These are phyloP conservation scores for Ladona fulva DNA, from an alignment of 1,140 invertebrate species.

Conservation along the genomic window DNA sequence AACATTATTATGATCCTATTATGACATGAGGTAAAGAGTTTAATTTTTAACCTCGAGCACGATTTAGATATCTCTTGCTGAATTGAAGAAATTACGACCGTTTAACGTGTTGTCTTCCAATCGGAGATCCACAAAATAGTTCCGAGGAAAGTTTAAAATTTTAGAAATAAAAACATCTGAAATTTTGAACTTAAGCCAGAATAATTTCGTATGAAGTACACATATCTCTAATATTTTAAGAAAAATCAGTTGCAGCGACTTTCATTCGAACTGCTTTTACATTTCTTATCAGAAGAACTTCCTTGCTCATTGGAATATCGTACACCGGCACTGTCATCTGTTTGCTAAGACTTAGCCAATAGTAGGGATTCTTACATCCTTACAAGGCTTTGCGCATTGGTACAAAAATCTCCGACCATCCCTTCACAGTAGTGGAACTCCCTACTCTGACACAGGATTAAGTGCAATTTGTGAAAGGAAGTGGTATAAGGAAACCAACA, in stretches of 20 bases:
- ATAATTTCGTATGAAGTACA: too few relatives aligned
- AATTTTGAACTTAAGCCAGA: too few relatives aligned
- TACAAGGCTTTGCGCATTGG: conserved; percentile 15
- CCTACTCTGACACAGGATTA: neutral
- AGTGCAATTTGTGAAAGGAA: neutral
- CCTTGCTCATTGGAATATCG: neutral
- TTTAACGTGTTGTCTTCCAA: neutral
- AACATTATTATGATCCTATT: neutral
- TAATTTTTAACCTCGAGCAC: neutral
- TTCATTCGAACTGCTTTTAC: neutral
- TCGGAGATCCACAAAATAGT: neutral
- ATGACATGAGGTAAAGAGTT: neutral
- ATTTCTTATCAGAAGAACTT: neutral
- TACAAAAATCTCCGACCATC: conserved; percentile 13
- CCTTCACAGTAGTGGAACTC: neutral
- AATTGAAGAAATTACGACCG: neutral
- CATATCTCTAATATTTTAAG: too few relatives aligned
- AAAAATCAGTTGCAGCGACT: too few relatives aligned
- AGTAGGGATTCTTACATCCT: neutral
- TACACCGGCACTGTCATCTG: neutral
- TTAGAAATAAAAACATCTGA: too few relatives aligned
- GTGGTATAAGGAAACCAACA: neutral
- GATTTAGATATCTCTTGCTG: neutral
- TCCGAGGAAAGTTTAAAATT: neutral
- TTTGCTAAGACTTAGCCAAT: neutral